Evolutionary conservation across 2,113 vertebrate genomes (phyloP), one percentile per base, ranked within the genome.

Genomic region (Gallinago media): DNA sequence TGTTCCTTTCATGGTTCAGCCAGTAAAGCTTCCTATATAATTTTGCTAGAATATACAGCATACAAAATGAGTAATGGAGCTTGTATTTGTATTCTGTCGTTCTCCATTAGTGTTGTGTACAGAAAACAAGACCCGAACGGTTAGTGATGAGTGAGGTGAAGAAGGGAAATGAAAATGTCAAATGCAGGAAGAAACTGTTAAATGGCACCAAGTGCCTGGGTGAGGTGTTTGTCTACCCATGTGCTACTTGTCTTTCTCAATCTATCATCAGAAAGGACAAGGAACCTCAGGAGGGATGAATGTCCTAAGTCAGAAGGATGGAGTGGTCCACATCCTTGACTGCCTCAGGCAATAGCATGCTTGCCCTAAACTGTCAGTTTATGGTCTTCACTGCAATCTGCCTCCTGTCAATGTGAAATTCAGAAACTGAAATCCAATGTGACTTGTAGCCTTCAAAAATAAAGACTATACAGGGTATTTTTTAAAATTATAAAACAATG

Each of bases 141-240:
- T 80, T 97, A 95, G 97, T 95, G 97, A 98, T 89, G 98, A 98
- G 95, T n/a, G 72, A 98, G 98, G 97, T 97, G 97, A 98, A 96
- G 96, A 97, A 92, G 94, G 95, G 91, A 98, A 98, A 98, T 96
- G 97, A 97, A 99, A 99, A 99, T 99, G 99, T 99, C 99, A 99
- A 96, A 97, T 97, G 97, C 95, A 95, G 92, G 81, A 97, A 96
- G 90, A 97, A 98, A 95, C 98, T 97, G 98, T 97, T 99, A 99
- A 99, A 99, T 99, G 99, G 98, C 98, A 99, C 95, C 97, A 95
- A 98, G 97, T 94, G 98, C 98, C 98, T 70, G 97, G 96, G 95
- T 73, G 97, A 98, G 97, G 98, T 98, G 98, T 98, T 98, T 97
- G 98, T 97, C 98, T 97, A 98, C 92, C 98, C 98, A 97, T 98